Base-by-base conservation (phyloP, 2,113 vertebrate species). In the Tiliqua scincoides region DNA sequence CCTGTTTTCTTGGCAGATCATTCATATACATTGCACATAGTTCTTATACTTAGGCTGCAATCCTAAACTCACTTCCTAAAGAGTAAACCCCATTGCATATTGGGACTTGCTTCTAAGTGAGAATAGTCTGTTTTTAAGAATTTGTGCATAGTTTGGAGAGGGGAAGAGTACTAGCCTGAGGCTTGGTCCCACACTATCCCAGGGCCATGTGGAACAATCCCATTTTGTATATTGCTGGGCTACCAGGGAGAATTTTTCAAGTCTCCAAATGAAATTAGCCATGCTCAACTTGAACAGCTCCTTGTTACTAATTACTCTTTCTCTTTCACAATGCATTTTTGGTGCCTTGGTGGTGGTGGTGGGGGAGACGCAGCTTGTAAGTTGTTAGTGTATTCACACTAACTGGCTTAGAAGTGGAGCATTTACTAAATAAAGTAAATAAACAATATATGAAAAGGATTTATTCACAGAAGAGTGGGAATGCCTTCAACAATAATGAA, bases 181-280 rank as follows among this genome's bases (percentile, higher is more conserved):
- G 11, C 27, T 67, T 68, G 14, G 27, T 70, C 11, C n/a, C 32
- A 70, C 67, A 70, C 32, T n/a, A 32, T 54, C 15, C n/a, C 32
- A 48, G n/a, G 27, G 5, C 37, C 40, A 63, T 25, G 17, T 43
- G 15, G 23, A 30, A 3, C 5, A 9, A 20, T 6, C 37, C 32
- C 35, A 63, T 63, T 30, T 79, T 43, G 40, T 12, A 3, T 21
- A 70, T 25, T 74, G 52, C 17, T 54, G 32, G 6, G 40, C n/a
- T 25, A 27, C n/a, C 79, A 77, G 4, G 79, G 23, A 27, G 84
- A 68, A 43, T 86, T 62, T 67, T 85, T 82, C 52, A 79, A 48
- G 21, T 57, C 52, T 75, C 70, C 35, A 62, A n/a, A 67, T 54
- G 63, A 77, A 83, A 27, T 48, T 61, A 85, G 27, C 14, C 54